phyloP scores from a whole-genome alignment of 2,888 invertebrate species.

The Nemurella pictetii region DNA sequence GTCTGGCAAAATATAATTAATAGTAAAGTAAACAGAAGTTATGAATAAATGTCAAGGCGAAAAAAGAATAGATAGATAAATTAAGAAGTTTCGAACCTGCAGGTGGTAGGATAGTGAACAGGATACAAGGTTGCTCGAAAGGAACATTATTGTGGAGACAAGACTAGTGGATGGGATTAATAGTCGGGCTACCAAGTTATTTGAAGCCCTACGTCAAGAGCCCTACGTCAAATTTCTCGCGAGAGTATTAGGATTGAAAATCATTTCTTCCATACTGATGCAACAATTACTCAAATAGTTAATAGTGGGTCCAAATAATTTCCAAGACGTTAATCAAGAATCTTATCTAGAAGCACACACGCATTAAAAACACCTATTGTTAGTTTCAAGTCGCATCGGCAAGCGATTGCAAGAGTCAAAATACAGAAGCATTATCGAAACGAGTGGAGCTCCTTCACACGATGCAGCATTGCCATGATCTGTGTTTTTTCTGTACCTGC shows the following conservation, averaged over 20 bases:
- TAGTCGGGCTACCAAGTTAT: too few relatives aligned
- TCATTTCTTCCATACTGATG: too few relatives aligned
- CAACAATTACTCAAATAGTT: too few relatives aligned
- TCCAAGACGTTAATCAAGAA: neutral
- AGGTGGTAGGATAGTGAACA: too few relatives aligned
- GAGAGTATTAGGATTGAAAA: too few relatives aligned
- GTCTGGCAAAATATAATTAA: neutral
- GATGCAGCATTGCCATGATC: conserved; percentile 21
- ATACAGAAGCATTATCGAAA: neutral
- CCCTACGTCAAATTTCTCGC: too few relatives aligned
- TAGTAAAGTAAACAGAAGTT: neutral
- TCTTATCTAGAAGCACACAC: neutral
- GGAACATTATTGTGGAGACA: too few relatives aligned
- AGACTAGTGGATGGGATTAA: too few relatives aligned
- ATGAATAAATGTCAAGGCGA: neutral
- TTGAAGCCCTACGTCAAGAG: too few relatives aligned
- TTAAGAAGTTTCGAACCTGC: neutral
- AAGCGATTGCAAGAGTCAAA: too few relatives aligned
- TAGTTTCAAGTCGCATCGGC: too few relatives aligned
- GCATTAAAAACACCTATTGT: neutral
- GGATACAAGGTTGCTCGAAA: neutral
- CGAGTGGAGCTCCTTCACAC: neutral
- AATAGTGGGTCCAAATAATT: neutral
- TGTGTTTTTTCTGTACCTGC: conserved; percentile 21
- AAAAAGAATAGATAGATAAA: neutral